Base-by-base conservation (phyloP, 1,140 invertebrate genomes). In the Drosophila takahashii region DNA sequence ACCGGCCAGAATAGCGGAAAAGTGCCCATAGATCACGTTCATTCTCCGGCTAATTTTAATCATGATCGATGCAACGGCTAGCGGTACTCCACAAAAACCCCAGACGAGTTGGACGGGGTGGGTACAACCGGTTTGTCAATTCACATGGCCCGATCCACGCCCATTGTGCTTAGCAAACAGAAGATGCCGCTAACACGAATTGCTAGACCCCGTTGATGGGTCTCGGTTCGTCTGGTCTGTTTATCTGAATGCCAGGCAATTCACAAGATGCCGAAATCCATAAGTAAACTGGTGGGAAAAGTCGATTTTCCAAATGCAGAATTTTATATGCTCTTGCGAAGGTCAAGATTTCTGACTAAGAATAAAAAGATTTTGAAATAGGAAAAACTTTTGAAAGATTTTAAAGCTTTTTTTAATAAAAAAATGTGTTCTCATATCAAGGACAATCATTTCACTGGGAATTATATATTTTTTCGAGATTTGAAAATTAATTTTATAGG, bases 61-160 rank as follows among this genome's bases (percentile, higher is more conserved):
- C 61, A 76, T 79, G 83, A 79, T 86, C 69, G 70, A 83, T 86
- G 83, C 77, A 78, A 76, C 79, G 52, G 64, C 74, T 81, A 61
- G 56, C 59, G 72, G 72, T 56, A 77, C 44, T 59, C 32, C 13
- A 58, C 44, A 54, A 52, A 52, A 42, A 36, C 44, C 77, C 52
- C 41, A 29, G 32, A 36, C 27, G 27, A 9, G 10, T 4, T 26
- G 42, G 39, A 29, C 45, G 29, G 45, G 52, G 78, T 54, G 34
- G 34, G 22, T 36, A 34, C 22, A 84, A 85, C 80, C 77, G 61
- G 80, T 84, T 84, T 76, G 53, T 42, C 48, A 69, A 56, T 84
- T 84, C 80, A 75, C 77, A 84, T 53, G 62, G 41, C 27, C 15
- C 57, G 36, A 11, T 60, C 56, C 60, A 81, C 66, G 51, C 72